Evolutionary conservation across 2,888 invertebrate species (phyloP), one percentile per base, ranked within the genome.

Genomic region (Drosophila lutescens): DNA sequence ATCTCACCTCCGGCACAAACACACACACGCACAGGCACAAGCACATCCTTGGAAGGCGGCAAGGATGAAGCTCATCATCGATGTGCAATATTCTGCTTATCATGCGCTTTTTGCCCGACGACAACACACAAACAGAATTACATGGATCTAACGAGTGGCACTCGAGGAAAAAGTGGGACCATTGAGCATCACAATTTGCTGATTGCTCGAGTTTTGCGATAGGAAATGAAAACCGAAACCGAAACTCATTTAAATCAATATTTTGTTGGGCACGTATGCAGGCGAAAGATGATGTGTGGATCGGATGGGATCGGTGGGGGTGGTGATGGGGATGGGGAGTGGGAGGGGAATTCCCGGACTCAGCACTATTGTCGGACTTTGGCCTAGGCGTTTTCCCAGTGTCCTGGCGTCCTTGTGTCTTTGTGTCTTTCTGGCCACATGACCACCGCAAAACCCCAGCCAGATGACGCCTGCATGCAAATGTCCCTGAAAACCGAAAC

Each of bases 221-320:
- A 80, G 88, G 88, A 86, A 88, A 88, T 88, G 88, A 86, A 86
- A 86, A 88, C 86, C 88, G 77, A 84, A 84, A 87, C 87, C 85
- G 84, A 88, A 86, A 86, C 88, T 86, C 86, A 86, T 86, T 86
- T 88, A 88, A 86, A 86, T 86, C 86, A 90, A 89, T 89, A 89
- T 89, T 89, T 89, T 87, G 86, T 78, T 82, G 79, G 80, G 88
- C 88, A 85, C 86, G 88, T 88, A 83, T 86, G 78, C 80, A 74
- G 74, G 17, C 17, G 15, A 23, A 53, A 53, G 59, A 59, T 59
- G 59, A 43, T 34, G 51, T 53, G 56, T 56, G 47, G 36, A 46
- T 47, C 26, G 32, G 26, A 47, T 12, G 30, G 47, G 30, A n/a
- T 9, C 23, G 13, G 15, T 51, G 40, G 15, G 65, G n/a, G n/a